Base-by-base conservation (phyloP, 2,797 vertebrate species). In the Malurus leucopterus region DNA sequence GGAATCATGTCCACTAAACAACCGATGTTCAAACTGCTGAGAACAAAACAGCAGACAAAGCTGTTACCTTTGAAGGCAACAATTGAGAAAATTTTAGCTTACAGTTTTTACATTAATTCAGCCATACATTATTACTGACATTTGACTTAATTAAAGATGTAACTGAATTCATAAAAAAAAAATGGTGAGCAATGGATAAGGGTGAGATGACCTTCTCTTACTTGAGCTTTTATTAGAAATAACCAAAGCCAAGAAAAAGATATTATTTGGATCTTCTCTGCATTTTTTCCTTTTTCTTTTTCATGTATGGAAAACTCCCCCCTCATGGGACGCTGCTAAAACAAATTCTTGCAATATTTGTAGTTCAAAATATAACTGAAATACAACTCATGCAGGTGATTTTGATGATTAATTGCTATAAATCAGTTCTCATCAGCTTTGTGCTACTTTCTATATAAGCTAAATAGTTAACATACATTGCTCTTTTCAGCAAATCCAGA, bases 401-500 rank as follows among this genome's bases (percentile, higher is more conserved):
- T 86, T 85, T 46, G 30, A 40, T 77, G 57, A 55, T 32, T 72
- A 83, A 49, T 65, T 89, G 11, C 44, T 86, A 46, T 10, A 77
- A 41, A 72, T 54, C 24, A 76, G 43, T 68, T 74, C 43, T 91
- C 18, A 53, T 55, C 23, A 20, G 23, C 61, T 87, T 55, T 72
- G 27, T 91, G 47, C 24, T 46, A 62, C 59, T 62, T 94, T 85
- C 58, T 51, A 0, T 62, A 20, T 26, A 58, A 70, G n/a, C 13
- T 69, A 74, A 77, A 75, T 67, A 71, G 73, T 90, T 94, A 87
- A 43, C 40, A 70, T 86, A 55, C 2, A 0, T 74, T 93, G 59
- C 68, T 77, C 41, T 81, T 94, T 88, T 88, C 20, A 81, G 74
- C 30, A 92, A 90, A 53, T 95, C 73, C 49, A 89, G 46, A 79